phyloP scores from a whole-genome alignment of 2,888 invertebrate species.

The Pinctada fucata region DNA sequence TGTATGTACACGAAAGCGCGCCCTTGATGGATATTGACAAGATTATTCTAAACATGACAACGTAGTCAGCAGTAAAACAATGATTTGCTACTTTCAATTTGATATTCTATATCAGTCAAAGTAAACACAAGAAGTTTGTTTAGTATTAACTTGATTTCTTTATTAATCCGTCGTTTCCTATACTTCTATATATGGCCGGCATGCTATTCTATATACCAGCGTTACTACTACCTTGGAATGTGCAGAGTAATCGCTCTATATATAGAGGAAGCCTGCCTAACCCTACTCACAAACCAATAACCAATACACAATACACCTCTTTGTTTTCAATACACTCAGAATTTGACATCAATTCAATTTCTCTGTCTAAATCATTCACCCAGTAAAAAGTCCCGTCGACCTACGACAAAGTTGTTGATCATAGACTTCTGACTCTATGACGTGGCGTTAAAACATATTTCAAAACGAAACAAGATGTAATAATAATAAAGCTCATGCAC shows the following conservation, averaged over 20 bases:
- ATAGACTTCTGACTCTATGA: background rate
- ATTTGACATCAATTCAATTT: background rate
- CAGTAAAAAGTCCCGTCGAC: background rate
- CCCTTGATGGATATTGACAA: too few species aligned
- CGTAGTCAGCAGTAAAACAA: background rate
- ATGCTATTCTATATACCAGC: background rate
- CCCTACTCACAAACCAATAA: too few species aligned
- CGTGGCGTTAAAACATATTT: background rate
- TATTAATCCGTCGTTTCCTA: slow-evolving; percentile 4
- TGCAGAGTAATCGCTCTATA: background rate
- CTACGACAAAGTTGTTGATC: background rate
- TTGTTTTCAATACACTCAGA: slow-evolving; percentile 11
- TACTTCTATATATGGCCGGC: background rate
- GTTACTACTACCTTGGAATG: background rate
- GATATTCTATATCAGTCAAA: slow-evolving; percentile 1
- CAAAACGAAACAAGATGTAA: background rate
- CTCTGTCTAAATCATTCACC: background rate
- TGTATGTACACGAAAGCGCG: too few species aligned
- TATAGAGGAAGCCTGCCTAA: too few species aligned
- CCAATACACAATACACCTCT: background rate
- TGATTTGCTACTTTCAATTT: slow-evolving; percentile 3
- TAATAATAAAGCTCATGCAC: background rate
- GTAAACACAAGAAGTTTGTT: slow-evolving; percentile 14
- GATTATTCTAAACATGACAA: too few species aligned
- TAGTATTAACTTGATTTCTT: background rate